Conservation (phyloP, 2,797 vertebrate species). For the Pangasius djambal region DNA sequence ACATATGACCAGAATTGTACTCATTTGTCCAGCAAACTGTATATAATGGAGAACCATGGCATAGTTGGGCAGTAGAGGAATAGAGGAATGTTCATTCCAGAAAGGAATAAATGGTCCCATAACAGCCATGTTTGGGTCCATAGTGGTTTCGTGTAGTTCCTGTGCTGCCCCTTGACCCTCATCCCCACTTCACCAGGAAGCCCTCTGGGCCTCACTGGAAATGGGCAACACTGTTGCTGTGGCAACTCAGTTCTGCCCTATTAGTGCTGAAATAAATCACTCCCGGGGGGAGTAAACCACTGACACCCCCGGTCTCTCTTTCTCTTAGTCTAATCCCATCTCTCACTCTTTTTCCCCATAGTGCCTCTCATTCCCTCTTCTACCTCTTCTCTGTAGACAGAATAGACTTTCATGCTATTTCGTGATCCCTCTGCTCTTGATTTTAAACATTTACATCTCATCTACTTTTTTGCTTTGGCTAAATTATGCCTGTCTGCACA, state of each 20-base stretch:
- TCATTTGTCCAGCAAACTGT: not conserved
- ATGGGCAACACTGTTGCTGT: conserved; percentile 47
- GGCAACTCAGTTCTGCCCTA: conserved; percentile 50
- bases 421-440: not conserved
- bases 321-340: conserved; percentile 10
- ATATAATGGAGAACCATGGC: not conserved
- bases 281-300: conserved; percentile 62
- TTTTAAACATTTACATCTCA: not conserved
- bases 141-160: not conserved
- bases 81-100: not conserved
- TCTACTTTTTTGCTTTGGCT: not conserved
- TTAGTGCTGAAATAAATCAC: conserved; percentile 68
- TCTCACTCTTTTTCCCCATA: not conserved
- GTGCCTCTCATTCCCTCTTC: conserved; percentile 16
- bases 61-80: not conserved
- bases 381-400: not conserved
- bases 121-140: not conserved
- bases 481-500: not conserved
- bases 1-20: not conserved
- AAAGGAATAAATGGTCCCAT: not conserved
- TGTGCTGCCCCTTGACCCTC: conserved; percentile 9
- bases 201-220: conserved; percentile 39
- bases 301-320: conserved; percentile 55
- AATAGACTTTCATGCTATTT: not conserved
- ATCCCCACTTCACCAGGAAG: conserved; percentile 1